Conservation (phyloP, 1,140 invertebrate genomes). For the Rhopalosiphum padi region DNA sequence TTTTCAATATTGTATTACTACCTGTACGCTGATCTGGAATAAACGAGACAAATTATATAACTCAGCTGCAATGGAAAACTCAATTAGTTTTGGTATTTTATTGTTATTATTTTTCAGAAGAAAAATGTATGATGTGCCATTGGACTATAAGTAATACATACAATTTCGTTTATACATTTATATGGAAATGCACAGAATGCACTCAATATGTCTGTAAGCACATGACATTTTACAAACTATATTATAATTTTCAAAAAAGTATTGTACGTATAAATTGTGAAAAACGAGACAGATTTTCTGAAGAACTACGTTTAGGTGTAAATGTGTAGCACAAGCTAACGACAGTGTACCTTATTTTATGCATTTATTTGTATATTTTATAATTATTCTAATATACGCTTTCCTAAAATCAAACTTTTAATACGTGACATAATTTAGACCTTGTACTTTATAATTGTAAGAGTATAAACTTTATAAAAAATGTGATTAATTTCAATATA, state of each 20-base stretch:
- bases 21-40: neutral
- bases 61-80: neutral
- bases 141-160: neutral
- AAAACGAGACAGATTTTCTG: neutral
- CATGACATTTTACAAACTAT: neutral
- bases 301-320: neutral
- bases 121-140: neutral
- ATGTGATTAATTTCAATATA: neutral
- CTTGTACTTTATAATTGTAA: neutral
- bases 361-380: neutral
- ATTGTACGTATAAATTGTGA: neutral
- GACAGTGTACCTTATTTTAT: neutral
- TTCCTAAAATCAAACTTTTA: neutral
- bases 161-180: neutral
- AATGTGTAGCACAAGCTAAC: neutral
- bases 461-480: neutral
- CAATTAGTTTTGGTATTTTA: neutral
- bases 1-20: neutral
- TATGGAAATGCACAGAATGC: neutral
- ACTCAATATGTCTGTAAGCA: neutral
- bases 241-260: neutral
- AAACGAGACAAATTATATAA: neutral
- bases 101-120: neutral
- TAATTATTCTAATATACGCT: neutral
- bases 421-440: neutral